Base-by-base conservation (phyloP, 2,113 vertebrate genomes). In the Meriones unguiculatus region DNA sequence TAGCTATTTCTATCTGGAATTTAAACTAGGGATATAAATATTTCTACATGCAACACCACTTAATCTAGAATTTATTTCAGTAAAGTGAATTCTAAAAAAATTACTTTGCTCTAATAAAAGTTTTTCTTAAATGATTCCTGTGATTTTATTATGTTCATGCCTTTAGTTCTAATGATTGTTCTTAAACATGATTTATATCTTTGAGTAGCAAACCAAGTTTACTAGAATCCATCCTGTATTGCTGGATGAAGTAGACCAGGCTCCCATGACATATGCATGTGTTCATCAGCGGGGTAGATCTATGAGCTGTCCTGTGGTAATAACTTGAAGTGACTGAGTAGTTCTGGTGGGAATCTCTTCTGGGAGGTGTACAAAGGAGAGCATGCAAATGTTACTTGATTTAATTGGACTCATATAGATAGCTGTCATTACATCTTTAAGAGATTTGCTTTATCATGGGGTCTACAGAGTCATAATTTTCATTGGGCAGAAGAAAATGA, bases 141-240 rank as follows among this genome's bases (percentile, higher is more conserved):
- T 82, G 6, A 25, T 95, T 95, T 62, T 93, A 70, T 92, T 96
- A 57, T 50, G n/a, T 87, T 92, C 54, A 2, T 93, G 46, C 89
- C 65, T 84, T 90, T 91, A 90, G 25, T 90, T 81, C 22, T 89
- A 92, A 96, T 89, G 88, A 95, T 96, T 67, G 52, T 84, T 95
- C 94, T 95, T 92, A 92, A 96, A 84, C 70, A 95, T 96, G 90
- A 97, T 95, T 95, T 97, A 95, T 96, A 72, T 77, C 80, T 97
- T 95, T 35, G 73, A 96, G 92, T 92, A 95, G 59, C 93, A 89
- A 96, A 93, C 65, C 35, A 77, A 97, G 54, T 96, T 96, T 95
- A 92, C 88, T 95, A 95, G 92, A 94, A 96, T 92, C 62, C 76
- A 95, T 96, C 76, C 94, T 95, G 92, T 94, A 88, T 87, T 93